Conservation (phyloP, 23 tunicate genomes). For the Trididemnum miniatum region DNA sequence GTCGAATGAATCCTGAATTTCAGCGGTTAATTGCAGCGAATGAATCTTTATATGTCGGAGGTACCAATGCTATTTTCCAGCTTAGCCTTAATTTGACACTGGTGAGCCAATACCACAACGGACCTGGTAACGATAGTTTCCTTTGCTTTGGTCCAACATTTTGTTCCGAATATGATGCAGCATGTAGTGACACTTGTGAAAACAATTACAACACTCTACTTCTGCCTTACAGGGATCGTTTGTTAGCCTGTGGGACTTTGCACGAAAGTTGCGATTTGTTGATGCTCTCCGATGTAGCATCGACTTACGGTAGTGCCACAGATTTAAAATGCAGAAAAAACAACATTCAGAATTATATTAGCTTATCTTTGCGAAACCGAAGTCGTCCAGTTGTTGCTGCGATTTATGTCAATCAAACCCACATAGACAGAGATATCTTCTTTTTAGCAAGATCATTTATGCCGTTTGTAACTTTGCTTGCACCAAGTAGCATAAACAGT, state of each 20-base stretch:
- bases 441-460: background rate
- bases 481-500: background rate
- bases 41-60: background rate
- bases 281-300: background rate
- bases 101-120: background rate
- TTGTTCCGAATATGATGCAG: background rate
- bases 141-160: background rate
- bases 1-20: no score
- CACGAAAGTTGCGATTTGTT: background rate
- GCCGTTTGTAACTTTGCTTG: background rate
- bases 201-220: background rate
- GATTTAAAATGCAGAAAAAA: background rate
- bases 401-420: background rate
- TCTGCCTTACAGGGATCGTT: background rate
- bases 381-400: background rate
- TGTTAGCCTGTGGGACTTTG: background rate
- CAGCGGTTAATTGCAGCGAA: background rate
- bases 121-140: background rate
- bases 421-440: background rate
- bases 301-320: background rate
- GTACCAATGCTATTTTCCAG: background rate
- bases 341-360: background rate
- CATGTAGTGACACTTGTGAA: background rate
- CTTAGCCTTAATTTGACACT: background rate
- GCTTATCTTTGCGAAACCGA: background rate